A percentile compares a stretch with the other conserved stretches of the same genome.
These are phyloP conservation scores for Blomia tropicalis DNA, from an alignment of 2,888 invertebrate genomes.

Conservation along the genomic window DNA sequence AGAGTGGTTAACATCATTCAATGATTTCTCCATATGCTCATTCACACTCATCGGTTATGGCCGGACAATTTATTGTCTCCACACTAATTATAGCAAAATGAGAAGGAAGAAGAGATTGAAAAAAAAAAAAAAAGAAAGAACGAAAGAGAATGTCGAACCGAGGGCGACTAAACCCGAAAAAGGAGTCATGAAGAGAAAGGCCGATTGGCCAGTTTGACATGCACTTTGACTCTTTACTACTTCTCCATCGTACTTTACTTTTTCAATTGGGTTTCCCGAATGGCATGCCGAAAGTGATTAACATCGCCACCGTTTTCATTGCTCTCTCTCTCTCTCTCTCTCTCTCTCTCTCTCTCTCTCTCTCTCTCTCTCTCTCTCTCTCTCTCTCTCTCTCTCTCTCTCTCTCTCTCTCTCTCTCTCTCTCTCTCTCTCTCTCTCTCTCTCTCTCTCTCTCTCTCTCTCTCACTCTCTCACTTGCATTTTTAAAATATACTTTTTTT, in stretches of 20 bases:
- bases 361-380: too few relatives aligned
- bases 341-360: too few relatives aligned
- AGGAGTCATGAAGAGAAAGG: background rate
- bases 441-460: too few relatives aligned
- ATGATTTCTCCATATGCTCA: background rate
- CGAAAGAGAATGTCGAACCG: background rate
- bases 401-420: too few relatives aligned
- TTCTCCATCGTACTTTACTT: too few relatives aligned
- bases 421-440: too few relatives aligned
- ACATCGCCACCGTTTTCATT: too few relatives aligned
- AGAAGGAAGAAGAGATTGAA: background rate
- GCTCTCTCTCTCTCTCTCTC: too few relatives aligned
- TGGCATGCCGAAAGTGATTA: too few relatives aligned
- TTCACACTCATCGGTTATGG: background rate
- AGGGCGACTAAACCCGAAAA: background rate
- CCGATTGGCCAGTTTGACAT: background rate
- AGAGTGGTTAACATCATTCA: background rate
- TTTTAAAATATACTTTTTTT: too few relatives aligned
- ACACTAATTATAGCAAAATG: slow-evolving; percentile 10
- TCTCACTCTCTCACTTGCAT: too few relatives aligned
- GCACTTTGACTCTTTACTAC: background rate
- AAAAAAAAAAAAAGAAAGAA: background rate
- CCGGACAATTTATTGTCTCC: background rate
- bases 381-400: too few relatives aligned
- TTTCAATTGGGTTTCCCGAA: background rate